Conservation (phyloP, 2,797 vertebrate species). For the Paramormyrops hopkinsi region DNA sequence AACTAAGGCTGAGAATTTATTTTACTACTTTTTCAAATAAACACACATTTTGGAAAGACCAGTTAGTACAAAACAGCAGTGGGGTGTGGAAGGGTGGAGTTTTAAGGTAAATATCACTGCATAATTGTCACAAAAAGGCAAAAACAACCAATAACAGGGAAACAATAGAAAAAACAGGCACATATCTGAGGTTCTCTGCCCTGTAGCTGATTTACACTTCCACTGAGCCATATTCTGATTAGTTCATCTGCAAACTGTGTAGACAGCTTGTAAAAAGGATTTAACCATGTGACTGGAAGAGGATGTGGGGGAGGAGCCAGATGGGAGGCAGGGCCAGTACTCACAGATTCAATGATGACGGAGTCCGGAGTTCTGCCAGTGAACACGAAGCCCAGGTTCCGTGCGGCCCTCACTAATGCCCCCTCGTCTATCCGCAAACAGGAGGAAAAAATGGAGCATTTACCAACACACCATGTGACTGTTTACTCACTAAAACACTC, state of each 20-base stretch:
- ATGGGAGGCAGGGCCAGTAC: constrained; percentile 38
- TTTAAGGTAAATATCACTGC: background rate
- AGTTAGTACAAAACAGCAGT: background rate
- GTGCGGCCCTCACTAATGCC: constrained; percentile 71
- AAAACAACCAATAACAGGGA: background rate
- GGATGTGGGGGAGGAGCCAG: constrained; percentile 42
- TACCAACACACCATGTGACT: background rate
- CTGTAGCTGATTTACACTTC: background rate
- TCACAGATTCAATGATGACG: constrained; percentile 70
- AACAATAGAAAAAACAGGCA: background rate
- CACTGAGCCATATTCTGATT: background rate
- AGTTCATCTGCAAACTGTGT: background rate
- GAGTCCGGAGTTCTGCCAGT: constrained; percentile 72
- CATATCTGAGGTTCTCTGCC: background rate
- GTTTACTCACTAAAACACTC: background rate
- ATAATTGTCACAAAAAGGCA: background rate
- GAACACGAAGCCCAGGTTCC: constrained; percentile 67
- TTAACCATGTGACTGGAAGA: constrained; percentile 21
- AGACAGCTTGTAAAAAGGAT: background rate
- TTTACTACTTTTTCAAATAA: background rate
- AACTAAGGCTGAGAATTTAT: background rate
- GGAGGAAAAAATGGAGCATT: background rate
- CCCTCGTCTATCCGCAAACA: constrained; percentile 61
- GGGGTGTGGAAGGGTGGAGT: background rate
- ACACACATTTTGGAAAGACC: background rate